These are phyloP conservation scores for Notothenia coriiceps DNA, from an alignment of 2,113 vertebrate genomes.

Conservation along the genomic window DNA sequence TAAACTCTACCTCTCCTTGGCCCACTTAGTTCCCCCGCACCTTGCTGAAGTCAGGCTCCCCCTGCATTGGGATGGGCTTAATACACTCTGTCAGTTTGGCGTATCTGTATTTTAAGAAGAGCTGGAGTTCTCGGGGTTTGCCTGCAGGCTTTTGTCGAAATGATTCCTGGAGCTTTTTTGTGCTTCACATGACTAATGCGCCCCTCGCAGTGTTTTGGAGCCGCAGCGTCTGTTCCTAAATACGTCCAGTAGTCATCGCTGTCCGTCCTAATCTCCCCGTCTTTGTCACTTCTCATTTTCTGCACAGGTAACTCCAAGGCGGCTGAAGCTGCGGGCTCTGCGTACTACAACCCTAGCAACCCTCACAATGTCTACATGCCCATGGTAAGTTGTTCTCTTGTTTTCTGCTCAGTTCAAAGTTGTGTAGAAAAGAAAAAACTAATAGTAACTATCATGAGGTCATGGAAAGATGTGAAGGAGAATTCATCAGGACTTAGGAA, in stretches of 20 bases:
- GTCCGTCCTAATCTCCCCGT: conserved; percentile 12
- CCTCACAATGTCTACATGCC: conserved; percentile 95
- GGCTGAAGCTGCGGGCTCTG: conserved; percentile 88
- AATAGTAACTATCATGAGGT: no score
- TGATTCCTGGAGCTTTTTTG: conserved; percentile 35
- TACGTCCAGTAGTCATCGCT: conserved; percentile 13
- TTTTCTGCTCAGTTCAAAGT: neutral
- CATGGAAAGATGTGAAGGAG: no score
- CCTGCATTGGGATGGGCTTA: neutral
- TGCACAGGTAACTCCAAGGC: conserved; percentile 86
- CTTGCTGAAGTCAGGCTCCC: conserved; percentile 12
- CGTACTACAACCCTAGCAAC: conserved; percentile 91
- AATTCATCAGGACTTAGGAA: no score
- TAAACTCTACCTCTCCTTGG: conserved; percentile 18
- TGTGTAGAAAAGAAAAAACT: no score
- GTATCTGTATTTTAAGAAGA: conserved; percentile 3
- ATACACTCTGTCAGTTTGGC: conserved; percentile 15
- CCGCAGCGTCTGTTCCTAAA: conserved; percentile 39
- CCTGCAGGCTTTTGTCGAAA: conserved; percentile 21
- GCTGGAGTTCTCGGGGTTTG: conserved; percentile 11
- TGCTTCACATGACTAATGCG: conserved; percentile 31
- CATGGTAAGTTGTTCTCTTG: conserved; percentile 81
- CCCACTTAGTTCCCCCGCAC: neutral
- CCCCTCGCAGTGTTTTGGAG: conserved; percentile 11
- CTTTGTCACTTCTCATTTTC: conserved; percentile 29